Percentiles rank a stretch among this genome's conserved stretches.
Conservation (phyloP, 2,888 invertebrate species). For the Chloromyia formosa region DNA sequence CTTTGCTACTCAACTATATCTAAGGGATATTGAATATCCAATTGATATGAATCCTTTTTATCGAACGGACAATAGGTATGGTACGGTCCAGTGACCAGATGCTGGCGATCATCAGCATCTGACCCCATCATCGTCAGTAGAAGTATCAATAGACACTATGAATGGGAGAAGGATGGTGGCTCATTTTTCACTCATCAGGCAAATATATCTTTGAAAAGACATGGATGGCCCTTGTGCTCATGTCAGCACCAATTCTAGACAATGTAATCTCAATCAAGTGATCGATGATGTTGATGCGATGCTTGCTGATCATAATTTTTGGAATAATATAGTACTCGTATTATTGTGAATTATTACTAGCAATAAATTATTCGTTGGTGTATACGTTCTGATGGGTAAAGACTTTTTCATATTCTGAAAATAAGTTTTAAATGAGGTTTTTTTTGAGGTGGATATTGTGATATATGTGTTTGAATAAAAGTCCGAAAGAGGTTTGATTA, state of each 20-base stretch:
- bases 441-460: too few species aligned
- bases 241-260: constrained; percentile 30
- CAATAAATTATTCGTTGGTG: constrained; percentile 14
- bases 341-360: constrained; percentile 9
- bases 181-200: constrained; percentile 20
- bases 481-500: too few species aligned
- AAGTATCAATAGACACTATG: constrained; percentile 17
- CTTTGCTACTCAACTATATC: constrained; percentile 12
- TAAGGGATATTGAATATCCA: constrained; percentile 25
- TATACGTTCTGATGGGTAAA: neutral
- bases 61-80: constrained; percentile 1
- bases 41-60: constrained; percentile 44
- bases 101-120: constrained; percentile 1
- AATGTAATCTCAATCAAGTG: constrained; percentile 5
- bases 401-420: too few species aligned
- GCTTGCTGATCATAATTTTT: constrained; percentile 15
- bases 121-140: constrained; percentile 13
- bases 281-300: constrained; percentile 26
- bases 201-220: neutral
- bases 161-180: neutral
- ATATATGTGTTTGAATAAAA: too few species aligned
- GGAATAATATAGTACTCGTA: neutral
- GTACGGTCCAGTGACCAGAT: constrained; percentile 18
- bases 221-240: constrained; percentile 9
- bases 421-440: too few species aligned